Conservation (phyloP, 2,888 invertebrate species). For the Chelonus formosanus region DNA sequence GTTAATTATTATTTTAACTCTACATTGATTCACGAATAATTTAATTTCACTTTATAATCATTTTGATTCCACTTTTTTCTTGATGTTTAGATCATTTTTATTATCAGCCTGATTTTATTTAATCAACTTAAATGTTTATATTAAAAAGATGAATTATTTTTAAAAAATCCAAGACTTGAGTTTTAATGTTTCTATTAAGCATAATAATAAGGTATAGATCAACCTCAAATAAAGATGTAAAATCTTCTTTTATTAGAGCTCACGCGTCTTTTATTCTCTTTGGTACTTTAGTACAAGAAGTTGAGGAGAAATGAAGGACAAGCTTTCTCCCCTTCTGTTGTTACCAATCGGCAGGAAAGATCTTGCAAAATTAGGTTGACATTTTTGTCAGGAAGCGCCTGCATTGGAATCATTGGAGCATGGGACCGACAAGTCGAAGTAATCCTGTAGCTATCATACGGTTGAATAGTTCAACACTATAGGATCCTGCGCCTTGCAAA, state of each 20-base stretch:
- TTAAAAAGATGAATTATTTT: too few relatives aligned
- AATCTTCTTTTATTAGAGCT: slow-evolving; percentile 21
- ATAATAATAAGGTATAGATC: not conserved
- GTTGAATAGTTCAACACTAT: slow-evolving; percentile 54
- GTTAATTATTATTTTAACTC: too few relatives aligned
- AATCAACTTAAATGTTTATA: too few relatives aligned
- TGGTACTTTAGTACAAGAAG: slow-evolving; percentile 22
- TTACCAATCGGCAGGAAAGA: slow-evolving; percentile 46
- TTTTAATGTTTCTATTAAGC: not conserved
- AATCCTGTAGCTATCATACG: slow-evolving; percentile 60
- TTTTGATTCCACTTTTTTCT: too few relatives aligned
- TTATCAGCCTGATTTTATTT: too few relatives aligned
- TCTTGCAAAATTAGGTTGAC: slow-evolving; percentile 61
- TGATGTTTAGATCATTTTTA: too few relatives aligned
- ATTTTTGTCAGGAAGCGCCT: slow-evolving; percentile 52
- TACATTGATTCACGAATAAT: too few relatives aligned
- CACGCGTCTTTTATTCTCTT: slow-evolving; percentile 24
- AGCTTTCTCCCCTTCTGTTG: slow-evolving; percentile 25
- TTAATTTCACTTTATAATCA: too few relatives aligned
- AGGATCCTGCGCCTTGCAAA: slow-evolving; percentile 42
- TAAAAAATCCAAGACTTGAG: too few relatives aligned
- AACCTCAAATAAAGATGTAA: slow-evolving; percentile 14
- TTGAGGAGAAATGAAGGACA: slow-evolving; percentile 25
- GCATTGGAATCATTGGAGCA: slow-evolving; percentile 46
- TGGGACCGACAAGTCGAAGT: slow-evolving; percentile 50